Evolutionary conservation across 2,113 vertebrate genomes (phyloP), one percentile per base, ranked within the genome.

Genomic region (Tetraodon nigroviridis): DNA sequence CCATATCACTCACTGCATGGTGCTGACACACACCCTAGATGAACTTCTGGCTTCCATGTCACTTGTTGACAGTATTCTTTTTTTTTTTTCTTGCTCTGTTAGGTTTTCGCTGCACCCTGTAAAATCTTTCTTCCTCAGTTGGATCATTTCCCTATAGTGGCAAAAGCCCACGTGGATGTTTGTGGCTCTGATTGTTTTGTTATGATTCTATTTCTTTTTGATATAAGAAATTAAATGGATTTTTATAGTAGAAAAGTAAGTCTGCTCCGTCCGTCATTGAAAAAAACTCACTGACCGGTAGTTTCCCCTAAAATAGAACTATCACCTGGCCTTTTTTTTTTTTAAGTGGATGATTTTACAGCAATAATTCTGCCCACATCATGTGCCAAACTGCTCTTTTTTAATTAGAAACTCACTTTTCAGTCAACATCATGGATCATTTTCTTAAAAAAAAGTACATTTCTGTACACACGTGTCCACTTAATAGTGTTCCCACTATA

Each of bases 231-330:
- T 89, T 88, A 87, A 89, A 90, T 87, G 84, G 89, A 90, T 90
- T 92, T 92, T 93, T 93, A 87, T 89, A 92, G 90, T 93, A 91
- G 80, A 90, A 46, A 82, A 81, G 85, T 87, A 89, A 73, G 46
- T 77, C 85, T 88, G 79, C 79, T 89, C 83, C 81, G 76, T 85
- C 81, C 62, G 90, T 93, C 82, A 87, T 90, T 91, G 64, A 88
- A 86, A 77, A 84, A 88, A 85, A 92, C 86, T 84, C 41, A 51
- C 32, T 37, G 32, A 37, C 32, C 3, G 32, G 8, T 17, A 17
- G 44, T 46, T 46, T 46, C 44, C 13, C 12, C 32, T 37, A 12
- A 12, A 37, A 3, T 37, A 11, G 8, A 37, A 27, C 24, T 27
- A 27, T 6, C 1, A 27, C 24, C 24, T 27, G 24, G 24, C 24